Evolutionary conservation across 2,113 vertebrate species (phyloP).

Genomic region (Ammodytes dubius): DNA sequence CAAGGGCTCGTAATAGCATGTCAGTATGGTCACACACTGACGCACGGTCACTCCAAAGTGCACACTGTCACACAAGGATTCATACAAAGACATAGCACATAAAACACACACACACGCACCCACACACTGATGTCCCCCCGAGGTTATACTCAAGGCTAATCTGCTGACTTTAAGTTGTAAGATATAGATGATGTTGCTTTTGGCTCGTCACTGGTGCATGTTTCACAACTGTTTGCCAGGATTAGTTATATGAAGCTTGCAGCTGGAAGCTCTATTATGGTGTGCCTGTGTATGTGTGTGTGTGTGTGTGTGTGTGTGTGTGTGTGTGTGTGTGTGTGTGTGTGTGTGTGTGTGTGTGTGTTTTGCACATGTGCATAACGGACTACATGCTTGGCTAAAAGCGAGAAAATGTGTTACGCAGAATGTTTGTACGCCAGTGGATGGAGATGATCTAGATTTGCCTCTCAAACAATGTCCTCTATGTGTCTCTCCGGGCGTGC

Average conservation of each 20-base stretch:
- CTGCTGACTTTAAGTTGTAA: constrained; percentile 53
- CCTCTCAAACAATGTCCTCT: constrained; percentile 66
- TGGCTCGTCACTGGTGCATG: constrained; percentile 68
- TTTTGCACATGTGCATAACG: constrained; percentile 19
- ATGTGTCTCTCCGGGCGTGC: constrained; percentile 34
- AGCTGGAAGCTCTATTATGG: constrained; percentile 57
- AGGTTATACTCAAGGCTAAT: constrained; percentile 55
- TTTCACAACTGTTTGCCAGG: constrained; percentile 62
- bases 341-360: constrained; percentile 1
- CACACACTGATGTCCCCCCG: constrained; percentile 3
- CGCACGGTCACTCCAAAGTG: constrained; percentile 9
- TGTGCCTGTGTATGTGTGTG: constrained; percentile 9
- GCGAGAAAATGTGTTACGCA: constrained; percentile 44
- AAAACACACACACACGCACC: constrained; percentile 15
- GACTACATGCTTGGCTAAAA: constrained; percentile 19
- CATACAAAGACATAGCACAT: constrained; percentile 10
- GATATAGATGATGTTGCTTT: constrained; percentile 71
- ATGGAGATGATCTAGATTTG: constrained; percentile 48
- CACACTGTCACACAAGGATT: constrained; percentile 17
- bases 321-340: constrained; percentile 18
- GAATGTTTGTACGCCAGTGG: constrained; percentile 24
- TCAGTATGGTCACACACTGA: constrained; percentile 16
- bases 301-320: constrained; percentile 4
- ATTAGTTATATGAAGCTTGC: constrained; percentile 54
- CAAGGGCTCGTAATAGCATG: constrained; percentile 28